Conservation (phyloP, 2,888 invertebrate genomes). For the Stratiomys singularior region DNA sequence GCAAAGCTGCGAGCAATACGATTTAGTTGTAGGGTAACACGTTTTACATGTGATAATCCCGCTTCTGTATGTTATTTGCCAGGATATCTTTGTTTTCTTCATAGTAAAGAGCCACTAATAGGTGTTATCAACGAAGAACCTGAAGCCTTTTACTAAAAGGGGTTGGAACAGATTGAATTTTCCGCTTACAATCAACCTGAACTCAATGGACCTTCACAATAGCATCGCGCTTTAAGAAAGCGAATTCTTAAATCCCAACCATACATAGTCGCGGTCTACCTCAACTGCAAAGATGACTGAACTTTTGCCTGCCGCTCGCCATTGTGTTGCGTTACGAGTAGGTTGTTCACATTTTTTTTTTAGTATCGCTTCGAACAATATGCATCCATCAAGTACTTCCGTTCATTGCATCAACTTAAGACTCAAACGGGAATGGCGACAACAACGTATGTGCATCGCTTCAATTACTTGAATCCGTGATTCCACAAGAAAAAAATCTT, state of each 20-base stretch:
- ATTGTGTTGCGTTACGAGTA: constrained; percentile 16
- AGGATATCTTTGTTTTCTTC: too few relatives aligned
- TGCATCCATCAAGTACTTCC: constrained; percentile 45
- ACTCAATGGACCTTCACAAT: too few relatives aligned
- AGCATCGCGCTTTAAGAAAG: neutral
- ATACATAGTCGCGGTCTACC: neutral
- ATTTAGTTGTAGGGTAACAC: too few relatives aligned
- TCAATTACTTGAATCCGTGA: constrained; percentile 28
- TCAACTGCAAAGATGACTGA: constrained; percentile 1
- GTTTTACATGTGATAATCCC: too few relatives aligned
- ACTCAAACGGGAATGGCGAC: constrained; percentile 6
- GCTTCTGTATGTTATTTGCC: too few relatives aligned
- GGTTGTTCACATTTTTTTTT: constrained; percentile 31
- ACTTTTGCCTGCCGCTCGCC: constrained; percentile 27
- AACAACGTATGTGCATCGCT: constrained; percentile 4
- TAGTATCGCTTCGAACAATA: constrained; percentile 44
- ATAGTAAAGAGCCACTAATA: too few relatives aligned
- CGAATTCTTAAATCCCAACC: neutral
- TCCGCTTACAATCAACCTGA: too few relatives aligned
- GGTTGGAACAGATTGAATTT: too few relatives aligned
- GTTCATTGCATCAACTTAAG: constrained; percentile 44
- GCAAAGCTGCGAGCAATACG: too few relatives aligned
- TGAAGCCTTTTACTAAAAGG: too few relatives aligned
- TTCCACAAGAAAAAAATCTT: constrained; percentile 30
- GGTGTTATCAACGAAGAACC: too few relatives aligned